phyloP scores from a whole-genome alignment of 2,113 vertebrate genomes.

The Formicarius rufipectus region DNA sequence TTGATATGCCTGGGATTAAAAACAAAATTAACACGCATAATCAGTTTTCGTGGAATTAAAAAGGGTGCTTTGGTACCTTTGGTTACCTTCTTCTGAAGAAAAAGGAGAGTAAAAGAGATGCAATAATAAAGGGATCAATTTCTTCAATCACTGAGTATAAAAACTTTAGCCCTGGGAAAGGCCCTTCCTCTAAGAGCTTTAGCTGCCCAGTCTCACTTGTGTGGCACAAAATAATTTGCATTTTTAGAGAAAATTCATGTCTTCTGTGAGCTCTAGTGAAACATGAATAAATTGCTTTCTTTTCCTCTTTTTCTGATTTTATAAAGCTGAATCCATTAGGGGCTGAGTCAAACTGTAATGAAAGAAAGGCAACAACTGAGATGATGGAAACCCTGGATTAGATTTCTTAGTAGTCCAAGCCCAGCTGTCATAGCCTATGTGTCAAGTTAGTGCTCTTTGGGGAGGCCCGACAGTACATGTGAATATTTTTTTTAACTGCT shows the following conservation, averaged over 20 bases:
- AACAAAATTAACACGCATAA: constrained; percentile 78
- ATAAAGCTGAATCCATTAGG: constrained; percentile 75
- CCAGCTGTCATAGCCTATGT: constrained; percentile 57
- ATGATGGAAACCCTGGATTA: constrained; percentile 67
- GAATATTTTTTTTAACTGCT: constrained; percentile 76
- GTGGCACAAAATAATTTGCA: constrained; percentile 77
- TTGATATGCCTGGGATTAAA: constrained; percentile 77
- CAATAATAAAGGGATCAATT: constrained; percentile 76
- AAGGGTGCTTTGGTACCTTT: constrained; percentile 44
- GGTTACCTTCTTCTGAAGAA: constrained; percentile 52
- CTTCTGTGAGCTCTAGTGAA: constrained; percentile 70
- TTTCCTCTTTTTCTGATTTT: constrained; percentile 71
- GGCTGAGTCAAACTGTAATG: constrained; percentile 69
- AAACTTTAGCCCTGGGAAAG: constrained; percentile 79
- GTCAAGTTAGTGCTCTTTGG: constrained; percentile 85
- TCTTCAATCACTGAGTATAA: constrained; percentile 74
- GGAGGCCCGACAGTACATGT: constrained; percentile 75
- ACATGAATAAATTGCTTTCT: constrained; percentile 80
- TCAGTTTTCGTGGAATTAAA: constrained; percentile 67
- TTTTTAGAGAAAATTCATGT: constrained; percentile 82
- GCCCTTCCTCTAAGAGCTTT: constrained; percentile 70
- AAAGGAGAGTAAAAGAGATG: constrained; percentile 54
- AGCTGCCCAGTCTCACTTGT: constrained; percentile 65
- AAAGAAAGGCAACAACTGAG: constrained; percentile 71
- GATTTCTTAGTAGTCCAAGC: constrained; percentile 61